Evolutionary conservation across 1,140 invertebrate genomes (phyloP).

Genomic region (Listronotus oregonensis): DNA sequence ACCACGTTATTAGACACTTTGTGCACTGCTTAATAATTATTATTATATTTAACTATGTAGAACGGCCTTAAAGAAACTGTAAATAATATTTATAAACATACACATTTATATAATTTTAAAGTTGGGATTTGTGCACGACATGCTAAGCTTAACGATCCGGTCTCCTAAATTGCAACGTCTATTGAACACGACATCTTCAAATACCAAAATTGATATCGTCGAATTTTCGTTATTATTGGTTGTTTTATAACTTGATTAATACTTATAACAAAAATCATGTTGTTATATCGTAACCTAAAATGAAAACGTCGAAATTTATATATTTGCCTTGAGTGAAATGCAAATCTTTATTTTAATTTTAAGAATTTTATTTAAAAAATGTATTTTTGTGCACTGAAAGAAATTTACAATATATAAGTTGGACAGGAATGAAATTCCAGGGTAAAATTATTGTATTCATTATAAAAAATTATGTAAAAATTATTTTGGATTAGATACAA

Average conservation of each 20-base stretch:
- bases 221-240: constrained; percentile 6
- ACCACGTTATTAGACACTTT: too few species aligned
- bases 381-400: constrained; percentile 1
- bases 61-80: too few species aligned
- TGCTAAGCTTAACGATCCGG: neutral
- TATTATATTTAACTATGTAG: too few species aligned
- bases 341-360: neutral
- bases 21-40: too few species aligned
- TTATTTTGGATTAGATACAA: too few species aligned
- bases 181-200: constrained; percentile 10
- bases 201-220: constrained; percentile 3
- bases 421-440: too few species aligned
- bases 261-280: constrained; percentile 10
- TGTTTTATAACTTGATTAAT: constrained; percentile 1
- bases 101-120: too few species aligned
- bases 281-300: neutral
- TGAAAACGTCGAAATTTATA: too few species aligned
- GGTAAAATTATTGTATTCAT: too few species aligned
- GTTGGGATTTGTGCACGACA: neutral
- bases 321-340: too few species aligned
- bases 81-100: too few species aligned
- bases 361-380: neutral
- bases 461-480: too few species aligned
- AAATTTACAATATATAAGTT: neutral
- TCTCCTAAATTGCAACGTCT: constrained; percentile 7